Evolutionary conservation across 37 sponge, comb jelly and placozoan species (phyloP).

Genomic region (Theonella swinhoei): DNA sequence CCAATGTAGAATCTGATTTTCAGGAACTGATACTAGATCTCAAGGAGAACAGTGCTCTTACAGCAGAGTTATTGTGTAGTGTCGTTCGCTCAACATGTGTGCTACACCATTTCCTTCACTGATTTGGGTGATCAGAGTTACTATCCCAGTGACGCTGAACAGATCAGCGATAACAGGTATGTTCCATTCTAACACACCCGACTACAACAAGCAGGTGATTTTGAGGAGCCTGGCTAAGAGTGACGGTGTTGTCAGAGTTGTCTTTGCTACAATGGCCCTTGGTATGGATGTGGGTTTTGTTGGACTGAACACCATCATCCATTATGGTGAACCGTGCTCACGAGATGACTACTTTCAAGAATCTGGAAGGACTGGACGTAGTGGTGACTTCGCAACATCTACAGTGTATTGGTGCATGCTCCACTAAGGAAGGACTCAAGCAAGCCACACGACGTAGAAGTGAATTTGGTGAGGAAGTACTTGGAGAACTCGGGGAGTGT

Average conservation of each 20-base stretch:
- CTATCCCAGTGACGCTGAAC: constrained; percentile 32
- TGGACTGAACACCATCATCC: constrained; percentile 20
- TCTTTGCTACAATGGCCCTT: constrained; percentile 53
- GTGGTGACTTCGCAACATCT: constrained; percentile 25
- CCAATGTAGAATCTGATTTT: constrained; percentile 12
- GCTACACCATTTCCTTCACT: constrained; percentile 20
- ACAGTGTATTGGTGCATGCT: constrained; percentile 39
- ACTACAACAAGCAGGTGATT: constrained; percentile 34
- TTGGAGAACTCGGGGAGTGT: constrained; percentile 26
- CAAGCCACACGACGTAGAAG: not conserved
- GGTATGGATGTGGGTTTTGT: constrained; percentile 44
- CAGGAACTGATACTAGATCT: not conserved
- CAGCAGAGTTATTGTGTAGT: constrained; percentile 33
- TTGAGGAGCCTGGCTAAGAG: constrained; percentile 8
- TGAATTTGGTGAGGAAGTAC: constrained; percentile 13
- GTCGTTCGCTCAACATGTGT: constrained; percentile 37
- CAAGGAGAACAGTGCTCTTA: not conserved
- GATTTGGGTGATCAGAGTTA: constrained; percentile 20
- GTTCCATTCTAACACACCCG: constrained; percentile 42
- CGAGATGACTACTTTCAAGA: constrained; percentile 52
- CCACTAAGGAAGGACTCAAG: constrained; percentile 10
- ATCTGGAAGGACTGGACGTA: constrained; percentile 28
- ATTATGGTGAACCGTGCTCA: constrained; percentile 49
- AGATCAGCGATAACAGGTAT: constrained; percentile 47
- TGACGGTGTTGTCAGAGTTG: constrained; percentile 40